Base-by-base conservation (phyloP, 2,797 vertebrate species). In the Channallabes apus region DNA sequence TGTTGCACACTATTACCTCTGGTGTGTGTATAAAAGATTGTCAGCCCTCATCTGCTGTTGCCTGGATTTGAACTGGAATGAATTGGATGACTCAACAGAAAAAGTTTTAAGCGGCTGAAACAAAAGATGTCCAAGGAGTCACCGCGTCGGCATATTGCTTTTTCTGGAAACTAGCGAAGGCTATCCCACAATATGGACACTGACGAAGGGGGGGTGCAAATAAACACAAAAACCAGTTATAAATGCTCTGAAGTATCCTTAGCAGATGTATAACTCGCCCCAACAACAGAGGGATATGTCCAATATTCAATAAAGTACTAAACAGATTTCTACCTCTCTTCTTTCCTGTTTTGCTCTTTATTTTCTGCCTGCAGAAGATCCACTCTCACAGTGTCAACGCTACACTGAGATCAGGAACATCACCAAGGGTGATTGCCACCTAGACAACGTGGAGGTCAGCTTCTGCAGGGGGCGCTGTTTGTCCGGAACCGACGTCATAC, bases 361-460 rank as follows among this genome's bases (percentile, higher is more conserved):
- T 61, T 64, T 69, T 75, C 77, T 82, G 17, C 58, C 46, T 69
- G 38, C 75, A 97, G 96, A 87, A 1, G 94, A 96, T 83, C 92
- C 90, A 0, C 83, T 76, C n/a, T 75, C 92, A 0, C 92, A 94
- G 87, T 98, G 97, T 86, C 94, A 54, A 6, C 96, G 91, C 73
- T 91, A 95, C 89, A 96, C 94, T 0, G 95, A 98, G 91, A 89
- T 96, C 80, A 94, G 95, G 32, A 97, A 97, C 91, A 95, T 98
- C 94, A 96, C 96, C 89, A 97, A 97, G 90, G 96, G 96, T 24
- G 87, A 90, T 91, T 98, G 97, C 92, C 91, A 88, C 78, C 94
- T 97, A 84, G 96, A 95, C 87, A 93, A 94, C 51, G 96, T 98
- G 88, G 96, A 96, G 90, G 96, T 98, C 91, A 96, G 94, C 95